Evolutionary conservation across 2,888 invertebrate species (phyloP).

Genomic region (Cryptophagus acutangulus): DNA sequence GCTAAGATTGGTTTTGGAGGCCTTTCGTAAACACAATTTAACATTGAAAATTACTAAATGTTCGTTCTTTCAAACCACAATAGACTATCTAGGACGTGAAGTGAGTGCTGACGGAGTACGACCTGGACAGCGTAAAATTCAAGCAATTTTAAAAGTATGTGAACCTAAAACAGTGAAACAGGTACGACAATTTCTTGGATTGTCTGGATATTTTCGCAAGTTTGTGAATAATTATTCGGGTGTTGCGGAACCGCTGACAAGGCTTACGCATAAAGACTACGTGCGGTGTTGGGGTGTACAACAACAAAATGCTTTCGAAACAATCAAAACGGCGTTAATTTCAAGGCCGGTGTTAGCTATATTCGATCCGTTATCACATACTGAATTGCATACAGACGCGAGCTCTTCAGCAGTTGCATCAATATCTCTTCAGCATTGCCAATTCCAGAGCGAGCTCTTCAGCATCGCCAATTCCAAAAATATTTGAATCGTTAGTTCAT

Average conservation of each 20-base stretch:
- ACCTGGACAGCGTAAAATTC: conserved; percentile 13
- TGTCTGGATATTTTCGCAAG: conserved; percentile 26
- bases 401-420: conserved; percentile 27
- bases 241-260: conserved; percentile 22
- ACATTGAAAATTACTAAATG: conserved; percentile 21
- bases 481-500: too few relatives aligned
- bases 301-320: conserved; percentile 6
- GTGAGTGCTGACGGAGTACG: conserved; percentile 11
- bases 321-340: conserved; percentile 5
- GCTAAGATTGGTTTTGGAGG: conserved; percentile 12
- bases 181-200: conserved; percentile 24
- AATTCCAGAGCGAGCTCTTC: too few relatives aligned
- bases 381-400: conserved; percentile 32
- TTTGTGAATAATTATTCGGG: conserved; percentile 24
- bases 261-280: conserved; percentile 16
- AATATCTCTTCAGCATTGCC: too few relatives aligned
- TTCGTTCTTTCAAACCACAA: conserved; percentile 10
- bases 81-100: conserved; percentile 17
- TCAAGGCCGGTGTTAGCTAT: conserved; percentile 20
- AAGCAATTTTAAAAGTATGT: conserved; percentile 30
- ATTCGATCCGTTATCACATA: conserved; percentile 22
- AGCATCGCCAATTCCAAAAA: too few relatives aligned
- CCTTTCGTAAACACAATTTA: conserved; percentile 11
- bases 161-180: conserved; percentile 24
- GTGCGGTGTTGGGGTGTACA: neutral